A percentile compares a stretch with the other conserved stretches of the same genome.
These are phyloP conservation scores for Notolepis coatsorum DNA, from an alignment of 2,797 vertebrate genomes.

Conservation along the genomic window DNA sequence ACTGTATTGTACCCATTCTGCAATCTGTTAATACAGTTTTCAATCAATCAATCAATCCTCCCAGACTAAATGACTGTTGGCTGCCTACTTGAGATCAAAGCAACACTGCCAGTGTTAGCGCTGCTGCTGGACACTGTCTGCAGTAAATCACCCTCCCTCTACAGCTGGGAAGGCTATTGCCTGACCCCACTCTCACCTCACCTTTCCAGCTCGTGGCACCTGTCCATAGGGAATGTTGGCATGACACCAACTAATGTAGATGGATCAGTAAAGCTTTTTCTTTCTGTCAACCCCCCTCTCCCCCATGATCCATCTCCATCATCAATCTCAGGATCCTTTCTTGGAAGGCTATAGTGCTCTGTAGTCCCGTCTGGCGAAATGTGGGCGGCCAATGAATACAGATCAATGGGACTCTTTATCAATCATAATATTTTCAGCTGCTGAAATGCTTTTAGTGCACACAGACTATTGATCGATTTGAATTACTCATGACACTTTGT, in stretches of 20 bases:
- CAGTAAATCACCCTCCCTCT: constrained; percentile 38
- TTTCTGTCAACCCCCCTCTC: constrained; percentile 28
- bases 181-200: constrained; percentile 33
- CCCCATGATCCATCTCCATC: constrained; percentile 32
- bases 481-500: constrained; percentile 60
- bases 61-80: constrained; percentile 44
- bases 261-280: constrained; percentile 25
- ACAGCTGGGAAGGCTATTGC: constrained; percentile 4
- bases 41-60: too few species aligned
- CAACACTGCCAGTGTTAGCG: constrained; percentile 44
- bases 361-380: constrained; percentile 13
- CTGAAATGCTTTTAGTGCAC: constrained; percentile 40
- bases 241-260: constrained; percentile 40
- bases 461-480: constrained; percentile 47
- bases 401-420: constrained; percentile 59
- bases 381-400: constrained; percentile 14
- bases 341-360: constrained; percentile 25
- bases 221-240: constrained; percentile 34
- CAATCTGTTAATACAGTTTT: too few species aligned
- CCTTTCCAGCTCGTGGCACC: constrained; percentile 40
- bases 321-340: constrained; percentile 5
- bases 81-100: constrained; percentile 43
- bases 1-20: too few species aligned
- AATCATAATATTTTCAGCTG: constrained; percentile 48
- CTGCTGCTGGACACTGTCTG: constrained; percentile 45